Conservation (phyloP, 2,113 vertebrate genomes). For the Etia nguti region DNA sequence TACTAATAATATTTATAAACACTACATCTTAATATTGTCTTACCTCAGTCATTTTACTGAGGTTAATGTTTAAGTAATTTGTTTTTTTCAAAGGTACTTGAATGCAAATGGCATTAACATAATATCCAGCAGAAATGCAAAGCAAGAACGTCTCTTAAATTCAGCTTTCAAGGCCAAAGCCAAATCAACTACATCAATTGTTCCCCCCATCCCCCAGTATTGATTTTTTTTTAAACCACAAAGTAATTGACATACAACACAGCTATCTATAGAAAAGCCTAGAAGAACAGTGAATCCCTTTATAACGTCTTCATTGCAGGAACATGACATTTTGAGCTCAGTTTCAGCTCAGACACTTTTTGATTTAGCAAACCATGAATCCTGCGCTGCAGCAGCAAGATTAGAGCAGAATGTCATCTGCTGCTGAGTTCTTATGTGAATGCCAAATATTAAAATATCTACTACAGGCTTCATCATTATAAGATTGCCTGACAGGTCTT, state of each 20-base stretch:
- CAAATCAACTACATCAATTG: neutral
- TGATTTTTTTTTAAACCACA: neutral
- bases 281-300: conserved; percentile 2
- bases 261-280: neutral
- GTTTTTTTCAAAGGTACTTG: neutral
- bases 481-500: conserved; percentile 41
- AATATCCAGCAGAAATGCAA: neutral
- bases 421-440: conserved; percentile 39
- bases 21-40: neutral
- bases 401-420: conserved; percentile 57
- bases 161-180: neutral
- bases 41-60: neutral
- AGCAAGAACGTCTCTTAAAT: neutral
- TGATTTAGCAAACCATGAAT: conserved; percentile 50
- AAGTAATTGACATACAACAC: neutral
- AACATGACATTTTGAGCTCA: conserved; percentile 52
- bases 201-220: neutral
- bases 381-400: conserved; percentile 20
- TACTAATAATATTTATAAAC: neutral
- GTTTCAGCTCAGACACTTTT: conserved; percentile 44
- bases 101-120: neutral
- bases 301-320: conserved; percentile 25
- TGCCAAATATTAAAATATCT: conserved; percentile 59
- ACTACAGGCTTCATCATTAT: conserved; percentile 28
- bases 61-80: neutral